Evolutionary conservation across 2,113 vertebrate species (phyloP), one percentile per base, ranked within the genome.

Genomic region (Spermophilus dauricus): DNA sequence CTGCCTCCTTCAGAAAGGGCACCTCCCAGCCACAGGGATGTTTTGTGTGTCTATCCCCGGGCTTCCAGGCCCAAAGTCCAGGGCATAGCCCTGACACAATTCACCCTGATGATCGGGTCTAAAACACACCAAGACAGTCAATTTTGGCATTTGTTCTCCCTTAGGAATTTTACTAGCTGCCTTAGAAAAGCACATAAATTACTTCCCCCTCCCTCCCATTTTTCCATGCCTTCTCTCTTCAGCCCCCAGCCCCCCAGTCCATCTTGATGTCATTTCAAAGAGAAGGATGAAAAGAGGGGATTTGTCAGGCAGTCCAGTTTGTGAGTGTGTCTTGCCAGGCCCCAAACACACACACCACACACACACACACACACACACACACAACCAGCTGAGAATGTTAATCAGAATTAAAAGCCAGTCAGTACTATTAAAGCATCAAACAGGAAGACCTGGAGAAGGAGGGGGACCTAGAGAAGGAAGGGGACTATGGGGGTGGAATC

Each of bases 161-260:
- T 97, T 97, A 98, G 98, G 98, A 98, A 98, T 99, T 98, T 98
- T 98, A 98, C 98, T 97, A 98, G 97, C 95, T 96, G 96, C 96
- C 93, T 98, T 98, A 96, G 97, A 78, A 97, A 95, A 97, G 92
- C 98, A 98, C 98, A 95, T 98, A 98, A 98, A 98, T 98, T 98
- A 98, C 96, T 98, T 98, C 97, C 97, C 77, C 13, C 51, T 96
- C 98, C 97, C 94, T 81, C 91, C 80, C 53, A 94, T 97, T 97
- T 98, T 97, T 97, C 98, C 87, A 93, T 97, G 95, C 61, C 58
- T 85, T 56, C 45, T 87, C 80, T 80, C 82, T 76, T 48, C 87
- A 48, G 69, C 32, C 45, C 22, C 24, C 39, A 32, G 0, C n/a
- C 58, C 84, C 72, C 81, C 75, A 93, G 97, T 95, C 94, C 97